Conservation (phyloP, 2,797 vertebrate species). For the Mus minutoides region DNA sequence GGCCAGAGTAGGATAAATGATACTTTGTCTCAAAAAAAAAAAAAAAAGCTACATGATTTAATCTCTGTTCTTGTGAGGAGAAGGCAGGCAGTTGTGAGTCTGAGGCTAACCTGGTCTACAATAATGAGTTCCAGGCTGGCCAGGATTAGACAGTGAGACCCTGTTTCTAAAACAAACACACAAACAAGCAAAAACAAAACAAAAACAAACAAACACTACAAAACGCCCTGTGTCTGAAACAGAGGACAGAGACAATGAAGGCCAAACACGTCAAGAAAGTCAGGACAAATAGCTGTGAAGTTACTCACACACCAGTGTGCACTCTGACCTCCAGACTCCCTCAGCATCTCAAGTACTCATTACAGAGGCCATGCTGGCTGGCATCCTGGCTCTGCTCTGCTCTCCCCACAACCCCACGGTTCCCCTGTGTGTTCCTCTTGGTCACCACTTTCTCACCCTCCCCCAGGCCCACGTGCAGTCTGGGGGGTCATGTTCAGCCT, state of each 20-base stretch:
- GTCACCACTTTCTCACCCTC: not conserved
- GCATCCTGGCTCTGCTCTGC: not conserved
- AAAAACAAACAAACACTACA: not conserved
- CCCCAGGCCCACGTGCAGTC: not conserved
- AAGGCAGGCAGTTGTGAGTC: not conserved
- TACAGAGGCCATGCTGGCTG: not conserved
- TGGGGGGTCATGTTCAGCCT: not conserved
- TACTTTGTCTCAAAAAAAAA: not conserved
- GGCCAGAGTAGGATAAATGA: not conserved
- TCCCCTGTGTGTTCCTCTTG: not conserved
- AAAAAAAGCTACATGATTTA: not conserved
- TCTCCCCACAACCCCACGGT: not conserved
- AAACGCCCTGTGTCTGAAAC: not conserved
- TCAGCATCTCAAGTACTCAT: not conserved
- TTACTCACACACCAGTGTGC: not conserved
- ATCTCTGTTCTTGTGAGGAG: not conserved
- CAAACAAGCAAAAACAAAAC: not conserved
- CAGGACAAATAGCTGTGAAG: not conserved
- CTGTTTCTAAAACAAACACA: not conserved
- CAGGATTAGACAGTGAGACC: not conserved
- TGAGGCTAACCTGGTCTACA: not conserved
- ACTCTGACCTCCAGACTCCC: not conserved
- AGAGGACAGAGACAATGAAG: not conserved
- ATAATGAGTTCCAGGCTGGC: not conserved
- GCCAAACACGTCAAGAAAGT: not conserved